Percentiles rank a stretch among this genome's conserved stretches.
Conservation (phyloP, 2,888 invertebrate species). For the Apotomis capreana region DNA sequence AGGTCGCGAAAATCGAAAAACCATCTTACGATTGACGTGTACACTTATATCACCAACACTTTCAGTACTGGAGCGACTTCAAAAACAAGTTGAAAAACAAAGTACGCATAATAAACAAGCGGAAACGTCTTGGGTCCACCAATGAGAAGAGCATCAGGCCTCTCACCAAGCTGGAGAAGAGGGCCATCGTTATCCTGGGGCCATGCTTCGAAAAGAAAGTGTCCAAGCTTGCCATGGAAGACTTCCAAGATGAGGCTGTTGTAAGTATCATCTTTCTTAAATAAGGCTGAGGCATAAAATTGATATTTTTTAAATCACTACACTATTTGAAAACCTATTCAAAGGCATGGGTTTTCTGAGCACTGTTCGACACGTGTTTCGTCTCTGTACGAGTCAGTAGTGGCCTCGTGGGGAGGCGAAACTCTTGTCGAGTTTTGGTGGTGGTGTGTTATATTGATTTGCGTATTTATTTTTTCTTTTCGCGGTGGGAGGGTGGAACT, state of each 20-base stretch:
- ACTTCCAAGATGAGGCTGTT: slow-evolving; percentile 43
- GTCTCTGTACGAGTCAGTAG: no score
- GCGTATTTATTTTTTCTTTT: no score
- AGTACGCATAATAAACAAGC: slow-evolving; percentile 55
- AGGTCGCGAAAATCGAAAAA: no score
- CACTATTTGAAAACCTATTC: no score
- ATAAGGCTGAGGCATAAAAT: no score
- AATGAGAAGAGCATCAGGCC: slow-evolving; percentile 56
- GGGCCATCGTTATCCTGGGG: slow-evolving; percentile 62
- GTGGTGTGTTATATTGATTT: no score
- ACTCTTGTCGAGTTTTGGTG: no score
- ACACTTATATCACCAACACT: slow-evolving; percentile 19
- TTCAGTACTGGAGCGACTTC: slow-evolving; percentile 75
- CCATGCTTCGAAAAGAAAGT: slow-evolving; percentile 62
- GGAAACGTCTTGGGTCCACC: slow-evolving; percentile 48
- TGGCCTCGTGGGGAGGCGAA: no score
- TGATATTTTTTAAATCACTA: no score
- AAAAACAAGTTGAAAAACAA: slow-evolving; percentile 71
- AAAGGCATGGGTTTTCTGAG: no score
- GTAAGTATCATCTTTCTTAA: slow-evolving; percentile 49
- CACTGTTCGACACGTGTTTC: neutral
- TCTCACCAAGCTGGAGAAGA: slow-evolving; percentile 64
- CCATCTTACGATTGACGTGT: no score
- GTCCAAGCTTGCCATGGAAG: slow-evolving; percentile 43
- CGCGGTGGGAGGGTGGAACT: no score